Evolutionary conservation across 30 jellyfish, hydroid and myxozoan genomes (phyloP), one percentile per base, ranked within the genome.

Genomic region (Catostylus mosaicus): DNA sequence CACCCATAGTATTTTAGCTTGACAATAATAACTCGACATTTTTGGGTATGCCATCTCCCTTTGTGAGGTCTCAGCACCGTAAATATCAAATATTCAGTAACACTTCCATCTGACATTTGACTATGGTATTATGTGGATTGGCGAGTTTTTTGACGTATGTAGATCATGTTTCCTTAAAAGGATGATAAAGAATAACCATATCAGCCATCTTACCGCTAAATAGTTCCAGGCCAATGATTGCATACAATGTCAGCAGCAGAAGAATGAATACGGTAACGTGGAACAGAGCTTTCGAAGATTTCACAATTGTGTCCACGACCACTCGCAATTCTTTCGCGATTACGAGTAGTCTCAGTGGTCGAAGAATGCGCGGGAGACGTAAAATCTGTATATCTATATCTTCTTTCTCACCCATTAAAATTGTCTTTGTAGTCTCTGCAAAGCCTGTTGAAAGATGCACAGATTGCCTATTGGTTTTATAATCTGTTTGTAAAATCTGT

Each of bases 121-220:
- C n/a, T n/a, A n/a, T n/a, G n/a, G n/a, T n/a, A n/a, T n/a, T n/a
- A n/a, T n/a, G n/a, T n/a, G n/a, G n/a, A n/a, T n/a, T n/a, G n/a
- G n/a, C n/a, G n/a, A n/a, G n/a, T n/a, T n/a, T n/a, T n/a, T n/a
- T n/a, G n/a, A n/a, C n/a, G n/a, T n/a, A n/a, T n/a, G n/a, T n/a
- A n/a, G n/a, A n/a, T n/a, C n/a, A n/a, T n/a, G n/a, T n/a, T n/a
- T n/a, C n/a, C n/a, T n/a, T n/a, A n/a, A n/a, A n/a, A n/a, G n/a
- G n/a, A n/a, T n/a, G n/a, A n/a, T n/a, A n/a, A n/a, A n/a, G n/a
- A n/a, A n/a, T n/a, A n/a, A n/a, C n/a, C n/a, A n/a, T n/a, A n/a
- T n/a, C n/a, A n/a, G n/a, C n/a, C n/a, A n/a, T n/a, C 96, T 78
- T 91, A 91, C 98, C 98, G 32, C 88, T 72, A 50, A 85, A 91